Evolutionary conservation across 2,888 invertebrate genomes (phyloP), one percentile per base, ranked within the genome.

Genomic region (Arctia plantaginis): DNA sequence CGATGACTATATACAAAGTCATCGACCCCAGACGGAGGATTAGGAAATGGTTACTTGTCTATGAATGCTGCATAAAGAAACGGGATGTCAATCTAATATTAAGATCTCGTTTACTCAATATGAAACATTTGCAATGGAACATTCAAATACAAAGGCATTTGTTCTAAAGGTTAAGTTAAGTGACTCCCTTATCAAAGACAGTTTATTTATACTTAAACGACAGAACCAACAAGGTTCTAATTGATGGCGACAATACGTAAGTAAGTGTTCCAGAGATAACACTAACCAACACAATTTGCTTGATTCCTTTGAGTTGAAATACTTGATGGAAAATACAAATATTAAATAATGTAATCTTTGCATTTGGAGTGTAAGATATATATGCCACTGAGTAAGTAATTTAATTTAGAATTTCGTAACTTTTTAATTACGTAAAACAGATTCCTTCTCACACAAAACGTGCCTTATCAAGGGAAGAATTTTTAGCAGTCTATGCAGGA

Each of bases 31-130:
- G 85, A 86, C 87, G 77, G 78, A 84, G 80, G 83, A 90, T 91
- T 92, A 92, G 91, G 91, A 92, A 92, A 91, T 90, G 83, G 90
- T 91, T 89, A 91, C 88, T 89, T 89, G 78, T 83, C 88, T 88
- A 85, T 86, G 86, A 55, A 55, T 87, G 86, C 87, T 87, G 86
- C 81, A 79, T 84, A 84, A 89, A 83, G 84, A 85, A 80, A 82
- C 85, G 82, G 82, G 82, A 84, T 82, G 84, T 86, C 81, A 80
- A 82, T 81, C 80, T 71, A 78, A 77, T 79, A 76, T 30, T 64
- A 81, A 79, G 76, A 68, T 69, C 68, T 71, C 73, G 66, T 20
- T 30, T 51, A 66, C 66, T 66, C 55, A 77, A 78, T 71, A 71
- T 64, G 67, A 30, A 79, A 66, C 65, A 72, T 65, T 47, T 30